Evolutionary conservation across 2,888 invertebrate species (phyloP), one percentile per base, ranked within the genome.

Genomic region (Xestobium rufovillosum): DNA sequence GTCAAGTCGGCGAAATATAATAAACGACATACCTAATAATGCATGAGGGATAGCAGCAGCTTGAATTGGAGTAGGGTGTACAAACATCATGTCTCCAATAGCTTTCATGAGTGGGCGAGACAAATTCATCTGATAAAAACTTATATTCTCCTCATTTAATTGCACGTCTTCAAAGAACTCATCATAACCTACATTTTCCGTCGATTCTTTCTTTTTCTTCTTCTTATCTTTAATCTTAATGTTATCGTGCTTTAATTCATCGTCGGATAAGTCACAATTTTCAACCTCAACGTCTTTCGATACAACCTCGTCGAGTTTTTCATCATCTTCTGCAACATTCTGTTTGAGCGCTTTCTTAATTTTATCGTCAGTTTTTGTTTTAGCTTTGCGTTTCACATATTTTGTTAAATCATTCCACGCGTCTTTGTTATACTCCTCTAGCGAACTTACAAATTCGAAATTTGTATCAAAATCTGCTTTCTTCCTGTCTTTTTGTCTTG

Each of bases 31-130:
- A 73, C 76, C 80, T 49, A 89, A 69, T 38, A 98, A 68, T 3
- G 92, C 96, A 6, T 95, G 76, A 1, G 98, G 97, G 60, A 98
- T 89, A 0, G 95, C 91, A 0, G 92, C 84, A 1, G 90, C 78
- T 66, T 98, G 98, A 55, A 98, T 96, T 0, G 96, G 96, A 1
- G 98, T 98, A 1, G 98, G 97, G 59, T 89, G 86, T 3, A 85
- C 79, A 65, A 86, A 97, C 50, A 89, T 90, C 65, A 96, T 74
- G 2, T 82, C 74, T 1, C 83, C 80, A 26, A 97, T 83, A 0
- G 96, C 88, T 62, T 95, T 92, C 57, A 97, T 71, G 16, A 98
- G 66, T 0, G 96, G 96, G 40, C 96, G 72, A 0, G 96, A 96
- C 14, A 97, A 69, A 66, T 96, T 95, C 92, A 98, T 94, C 70